Conservation (phyloP, 2,797 vertebrate species). For the Eulemur mongoz region DNA sequence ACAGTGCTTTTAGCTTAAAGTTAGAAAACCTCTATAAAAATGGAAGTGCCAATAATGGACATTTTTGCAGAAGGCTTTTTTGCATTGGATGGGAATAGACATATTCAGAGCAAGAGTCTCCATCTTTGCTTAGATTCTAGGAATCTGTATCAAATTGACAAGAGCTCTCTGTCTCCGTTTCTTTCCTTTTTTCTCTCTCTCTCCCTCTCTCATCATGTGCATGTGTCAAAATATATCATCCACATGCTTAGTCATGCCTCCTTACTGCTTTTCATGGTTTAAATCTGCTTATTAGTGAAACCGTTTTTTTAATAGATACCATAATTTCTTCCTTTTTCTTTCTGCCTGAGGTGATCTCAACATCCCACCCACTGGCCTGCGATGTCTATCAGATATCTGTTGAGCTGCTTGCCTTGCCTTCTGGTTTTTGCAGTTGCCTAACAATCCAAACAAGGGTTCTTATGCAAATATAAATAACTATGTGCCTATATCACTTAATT, state of each 20-base stretch:
- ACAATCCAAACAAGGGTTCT: neutral
- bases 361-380: neutral
- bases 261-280: neutral
- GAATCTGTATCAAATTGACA: neutral
- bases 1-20: neutral
- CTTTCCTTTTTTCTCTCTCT: accelerated
- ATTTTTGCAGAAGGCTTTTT: neutral
- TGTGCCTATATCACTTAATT: neutral
- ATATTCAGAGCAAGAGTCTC: neutral
- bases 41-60: neutral
- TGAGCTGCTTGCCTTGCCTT: neutral
- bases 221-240: neutral
- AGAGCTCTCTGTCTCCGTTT: neutral
- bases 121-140: neutral
- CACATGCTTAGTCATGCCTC: neutral
- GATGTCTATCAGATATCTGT: neutral
- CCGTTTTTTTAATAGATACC: neutral
- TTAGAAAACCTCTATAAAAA: neutral
- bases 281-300: neutral
- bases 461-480: neutral
- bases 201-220: neutral
- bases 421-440: neutral
- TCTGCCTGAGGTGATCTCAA: neutral
- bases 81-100: neutral
- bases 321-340: neutral